Evolutionary conservation across 2,888 invertebrate species (phyloP).

Genomic region (Oxytorus armatus): DNA sequence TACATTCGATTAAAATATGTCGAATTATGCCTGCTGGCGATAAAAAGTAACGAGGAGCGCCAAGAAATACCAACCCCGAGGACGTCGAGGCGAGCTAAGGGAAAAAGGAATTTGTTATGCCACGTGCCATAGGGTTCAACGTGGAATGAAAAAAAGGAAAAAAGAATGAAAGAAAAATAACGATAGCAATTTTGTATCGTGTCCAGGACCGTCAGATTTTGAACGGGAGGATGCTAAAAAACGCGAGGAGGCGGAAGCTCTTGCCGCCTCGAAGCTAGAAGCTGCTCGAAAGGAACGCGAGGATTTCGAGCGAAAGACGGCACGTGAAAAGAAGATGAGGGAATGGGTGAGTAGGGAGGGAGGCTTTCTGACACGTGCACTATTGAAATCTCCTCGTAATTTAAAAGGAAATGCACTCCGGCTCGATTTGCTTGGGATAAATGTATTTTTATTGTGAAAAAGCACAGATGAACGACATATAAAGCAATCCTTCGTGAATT

Average conservation of each 20-base stretch:
- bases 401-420: no score
- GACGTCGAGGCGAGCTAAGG: neutral
- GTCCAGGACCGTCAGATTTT: slow-evolving; percentile 74
- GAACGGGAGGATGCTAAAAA: slow-evolving; percentile 72
- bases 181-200: slow-evolving; percentile 56
- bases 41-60: neutral
- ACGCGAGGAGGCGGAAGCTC: slow-evolving; percentile 74
- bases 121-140: slow-evolving; percentile 45
- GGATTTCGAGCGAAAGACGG: slow-evolving; percentile 77
- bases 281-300: slow-evolving; percentile 73
- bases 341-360: slow-evolving; percentile 69
- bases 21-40: neutral
- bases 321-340: slow-evolving; percentile 78
- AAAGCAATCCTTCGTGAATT: no score
- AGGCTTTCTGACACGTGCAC: slow-evolving; percentile 54
- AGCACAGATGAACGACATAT: no score
- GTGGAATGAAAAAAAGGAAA: slow-evolving; percentile 3
- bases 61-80: neutral
- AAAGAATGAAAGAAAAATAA: slow-evolving; percentile 53
- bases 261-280: slow-evolving; percentile 78
- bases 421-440: no score
- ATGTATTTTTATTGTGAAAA: no score
- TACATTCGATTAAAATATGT: slow-evolving; percentile 42
- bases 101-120: slow-evolving; percentile 24
- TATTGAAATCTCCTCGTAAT: neutral